Evolutionary conservation across 2,113 vertebrate genomes (phyloP).

Genomic region (human (Homo sapiens)): DNA sequence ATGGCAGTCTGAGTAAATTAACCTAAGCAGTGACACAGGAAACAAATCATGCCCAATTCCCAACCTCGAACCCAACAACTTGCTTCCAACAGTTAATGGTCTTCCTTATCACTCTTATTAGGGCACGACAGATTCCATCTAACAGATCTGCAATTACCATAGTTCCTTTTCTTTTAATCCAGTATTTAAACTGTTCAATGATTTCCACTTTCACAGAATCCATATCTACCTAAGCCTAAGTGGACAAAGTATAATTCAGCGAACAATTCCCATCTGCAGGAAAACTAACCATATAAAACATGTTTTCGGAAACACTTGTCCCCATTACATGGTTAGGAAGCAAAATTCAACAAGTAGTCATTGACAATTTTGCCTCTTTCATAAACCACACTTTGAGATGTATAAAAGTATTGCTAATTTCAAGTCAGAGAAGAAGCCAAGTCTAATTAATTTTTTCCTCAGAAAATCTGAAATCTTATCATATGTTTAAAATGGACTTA

Average conservation of each 20-base stretch:
- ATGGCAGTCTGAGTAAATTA: background rate
- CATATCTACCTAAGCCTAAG: background rate
- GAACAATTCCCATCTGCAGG: background rate
- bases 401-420: background rate
- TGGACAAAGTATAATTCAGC: background rate
- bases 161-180: constrained; percentile 36
- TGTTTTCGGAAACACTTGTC: background rate
- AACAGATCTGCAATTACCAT: background rate
- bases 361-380: background rate
- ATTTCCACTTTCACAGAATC: constrained; percentile 26
- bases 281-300: background rate
- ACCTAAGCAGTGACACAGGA: background rate
- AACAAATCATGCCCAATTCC: background rate
- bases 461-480: background rate
- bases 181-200: background rate
- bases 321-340: background rate
- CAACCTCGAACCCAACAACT: background rate
- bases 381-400: background rate
- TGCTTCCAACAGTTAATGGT: background rate
- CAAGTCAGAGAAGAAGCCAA: background rate
- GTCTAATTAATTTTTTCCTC: background rate
- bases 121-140: background rate
- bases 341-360: background rate
- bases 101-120: background rate
- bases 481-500: background rate